phyloP scores from a whole-genome alignment of 2,888 invertebrate species.

The Cyclophora albipunctata region DNA sequence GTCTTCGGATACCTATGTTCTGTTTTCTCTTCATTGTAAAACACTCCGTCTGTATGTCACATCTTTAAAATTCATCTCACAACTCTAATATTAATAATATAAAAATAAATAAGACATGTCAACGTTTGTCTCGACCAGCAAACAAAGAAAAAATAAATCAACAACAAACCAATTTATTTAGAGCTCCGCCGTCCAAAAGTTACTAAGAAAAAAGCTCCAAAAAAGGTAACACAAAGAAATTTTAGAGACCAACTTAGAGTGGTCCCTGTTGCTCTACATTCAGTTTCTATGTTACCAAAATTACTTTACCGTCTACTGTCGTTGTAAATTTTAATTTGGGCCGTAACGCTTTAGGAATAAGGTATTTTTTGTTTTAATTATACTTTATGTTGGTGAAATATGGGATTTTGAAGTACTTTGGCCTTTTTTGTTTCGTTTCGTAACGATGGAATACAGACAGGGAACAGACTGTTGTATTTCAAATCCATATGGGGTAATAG shows the following conservation, averaged over 20 bases:
- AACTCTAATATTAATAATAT: no score
- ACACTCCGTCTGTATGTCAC: no score
- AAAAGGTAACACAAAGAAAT: slow-evolving; percentile 49
- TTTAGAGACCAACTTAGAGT: slow-evolving; percentile 31
- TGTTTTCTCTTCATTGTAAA: no score
- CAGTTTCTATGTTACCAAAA: slow-evolving; percentile 33
- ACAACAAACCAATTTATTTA: slow-evolving; percentile 29
- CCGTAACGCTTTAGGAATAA: slow-evolving; percentile 29
- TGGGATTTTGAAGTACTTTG: slow-evolving; percentile 5
- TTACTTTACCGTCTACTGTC: slow-evolving; percentile 32
- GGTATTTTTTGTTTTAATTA: slow-evolving; percentile 16
- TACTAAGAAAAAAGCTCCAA: slow-evolving; percentile 26
- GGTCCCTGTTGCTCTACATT: slow-evolving; percentile 45
- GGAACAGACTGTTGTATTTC: no score
- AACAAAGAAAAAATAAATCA: slow-evolving; percentile 73
- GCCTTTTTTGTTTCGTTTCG: slow-evolving; percentile 6
- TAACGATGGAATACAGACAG: no score
- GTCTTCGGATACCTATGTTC: no score
- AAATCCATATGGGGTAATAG: no score
- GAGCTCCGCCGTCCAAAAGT: slow-evolving; percentile 35
- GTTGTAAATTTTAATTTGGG: slow-evolving; percentile 41
- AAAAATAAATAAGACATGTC: slow-evolving; percentile 40
- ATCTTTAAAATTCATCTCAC: no score
- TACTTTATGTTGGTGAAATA: slow-evolving; percentile 2
- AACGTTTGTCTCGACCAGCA: slow-evolving; percentile 59